These are phyloP conservation scores for Hoplodrina blanda DNA, from an alignment of 2,888 invertebrate species.

Conservation along the genomic window DNA sequence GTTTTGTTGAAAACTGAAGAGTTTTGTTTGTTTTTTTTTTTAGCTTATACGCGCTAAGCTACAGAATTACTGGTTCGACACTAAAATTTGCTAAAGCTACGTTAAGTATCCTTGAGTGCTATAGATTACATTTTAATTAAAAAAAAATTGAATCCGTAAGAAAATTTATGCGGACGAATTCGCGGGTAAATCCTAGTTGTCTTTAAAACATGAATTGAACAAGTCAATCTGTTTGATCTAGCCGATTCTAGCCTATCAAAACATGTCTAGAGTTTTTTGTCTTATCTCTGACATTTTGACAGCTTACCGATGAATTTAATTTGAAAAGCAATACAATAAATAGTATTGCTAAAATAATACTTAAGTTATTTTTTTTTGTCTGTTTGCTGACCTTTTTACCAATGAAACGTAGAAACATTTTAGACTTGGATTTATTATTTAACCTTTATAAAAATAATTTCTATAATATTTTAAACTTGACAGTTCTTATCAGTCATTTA, in stretches of 20 bases:
- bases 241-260: slow-evolving; percentile 14
- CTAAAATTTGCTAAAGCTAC: no score
- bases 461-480: neutral
- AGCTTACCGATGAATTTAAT: neutral
- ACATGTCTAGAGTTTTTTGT: neutral
- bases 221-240: neutral
- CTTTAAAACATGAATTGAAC: neutral
- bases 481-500: slow-evolving; percentile 25
- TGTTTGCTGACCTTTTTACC: neutral
- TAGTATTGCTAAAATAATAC: neutral
- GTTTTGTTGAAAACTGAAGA: no score
- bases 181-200: neutral
- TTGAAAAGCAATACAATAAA: neutral
- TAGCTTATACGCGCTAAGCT: no score
- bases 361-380: neutral
- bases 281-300: slow-evolving; percentile 11
- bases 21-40: no score
- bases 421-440: neutral
- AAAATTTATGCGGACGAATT: no score
- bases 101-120: no score
- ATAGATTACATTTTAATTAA: no score
- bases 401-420: neutral
- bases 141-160: no score
- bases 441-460: neutral
- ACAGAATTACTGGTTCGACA: no score